phyloP scores from a whole-genome alignment of 1,140 invertebrate genomes.

The Drosophila repleta region DNA sequence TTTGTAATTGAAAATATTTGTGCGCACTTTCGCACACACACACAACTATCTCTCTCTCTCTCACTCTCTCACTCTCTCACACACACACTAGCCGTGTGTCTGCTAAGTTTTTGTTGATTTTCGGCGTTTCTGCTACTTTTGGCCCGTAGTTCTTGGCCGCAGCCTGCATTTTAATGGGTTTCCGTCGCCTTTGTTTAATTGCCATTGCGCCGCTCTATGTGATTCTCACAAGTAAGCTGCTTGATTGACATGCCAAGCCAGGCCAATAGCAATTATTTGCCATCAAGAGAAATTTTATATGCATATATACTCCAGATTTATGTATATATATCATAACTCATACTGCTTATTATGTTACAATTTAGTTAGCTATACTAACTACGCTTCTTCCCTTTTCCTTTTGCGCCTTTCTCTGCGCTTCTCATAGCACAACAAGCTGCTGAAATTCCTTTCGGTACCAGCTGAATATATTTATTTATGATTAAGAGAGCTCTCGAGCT shows the following conservation, averaged over 20 bases:
- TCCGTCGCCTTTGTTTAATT: constrained; percentile 51
- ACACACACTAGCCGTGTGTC: constrained; percentile 29
- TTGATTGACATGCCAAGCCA: constrained; percentile 3
- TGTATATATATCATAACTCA: no score
- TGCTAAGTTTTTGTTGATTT: constrained; percentile 43
- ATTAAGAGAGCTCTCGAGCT: background rate
- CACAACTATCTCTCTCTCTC: no score
- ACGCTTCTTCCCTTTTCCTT: no score
- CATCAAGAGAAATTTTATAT: background rate
- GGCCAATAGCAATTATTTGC: no score
- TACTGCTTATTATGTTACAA: no score
- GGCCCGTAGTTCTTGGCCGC: constrained; percentile 21
- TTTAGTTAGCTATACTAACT: no score
- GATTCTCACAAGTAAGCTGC: constrained; percentile 4
- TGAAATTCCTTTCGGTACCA: background rate
- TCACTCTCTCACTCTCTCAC: constrained; percentile 5
- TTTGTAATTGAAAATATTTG: constrained; percentile 82
- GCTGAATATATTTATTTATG: background rate
- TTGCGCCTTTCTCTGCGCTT: background rate
- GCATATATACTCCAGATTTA: no score
- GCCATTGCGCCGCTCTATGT: constrained; percentile 10
- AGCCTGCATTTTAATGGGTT: constrained; percentile 40
- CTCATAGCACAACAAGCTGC: background rate
- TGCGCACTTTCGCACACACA: constrained; percentile 39
- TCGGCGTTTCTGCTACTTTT: constrained; percentile 19